Conservation (phyloP, 2,888 invertebrate genomes). For the Rhamnusium bicolor region DNA sequence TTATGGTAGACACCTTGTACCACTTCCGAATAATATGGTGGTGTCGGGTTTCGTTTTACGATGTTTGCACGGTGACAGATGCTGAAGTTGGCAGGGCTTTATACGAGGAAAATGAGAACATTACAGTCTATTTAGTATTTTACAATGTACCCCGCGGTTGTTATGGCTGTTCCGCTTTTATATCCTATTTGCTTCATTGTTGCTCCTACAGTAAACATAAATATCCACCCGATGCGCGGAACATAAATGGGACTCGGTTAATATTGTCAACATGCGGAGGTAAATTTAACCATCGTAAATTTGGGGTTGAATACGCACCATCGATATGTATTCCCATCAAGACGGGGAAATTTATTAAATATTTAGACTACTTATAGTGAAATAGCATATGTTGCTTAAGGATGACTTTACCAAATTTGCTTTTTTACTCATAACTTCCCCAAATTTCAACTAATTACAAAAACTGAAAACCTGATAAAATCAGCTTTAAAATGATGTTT, state of each 20-base stretch:
- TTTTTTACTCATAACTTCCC: too few relatives aligned
- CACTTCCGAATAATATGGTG: conserved; percentile 65
- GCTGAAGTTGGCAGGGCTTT: conserved; percentile 54
- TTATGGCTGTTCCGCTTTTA: conserved; percentile 34
- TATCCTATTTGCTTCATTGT: conserved; percentile 27
- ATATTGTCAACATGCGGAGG: conserved; percentile 11
- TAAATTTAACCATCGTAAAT: conserved; percentile 18
- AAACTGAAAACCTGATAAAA: too few relatives aligned
- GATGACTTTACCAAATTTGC: too few relatives aligned
- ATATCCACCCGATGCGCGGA: conserved; percentile 8
- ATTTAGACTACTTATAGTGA: too few relatives aligned
- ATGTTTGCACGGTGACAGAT: conserved; percentile 68
- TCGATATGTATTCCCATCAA: not conserved
- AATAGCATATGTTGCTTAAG: too few relatives aligned
- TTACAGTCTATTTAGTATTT: conserved; percentile 31
- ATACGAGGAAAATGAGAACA: conserved; percentile 36
- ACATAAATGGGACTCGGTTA: conserved; percentile 5
- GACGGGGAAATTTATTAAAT: not conserved
- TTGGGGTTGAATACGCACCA: not conserved
- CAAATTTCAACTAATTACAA: too few relatives aligned
- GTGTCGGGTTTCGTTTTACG: conserved; percentile 67
- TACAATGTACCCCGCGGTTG: conserved; percentile 21
- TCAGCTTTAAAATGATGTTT: too few relatives aligned
- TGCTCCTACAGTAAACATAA: conserved; percentile 3
- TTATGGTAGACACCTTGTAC: conserved; percentile 68